Base-by-base conservation (phyloP, 2,113 vertebrate genomes). In the Picathartes gymnocephalus region DNA sequence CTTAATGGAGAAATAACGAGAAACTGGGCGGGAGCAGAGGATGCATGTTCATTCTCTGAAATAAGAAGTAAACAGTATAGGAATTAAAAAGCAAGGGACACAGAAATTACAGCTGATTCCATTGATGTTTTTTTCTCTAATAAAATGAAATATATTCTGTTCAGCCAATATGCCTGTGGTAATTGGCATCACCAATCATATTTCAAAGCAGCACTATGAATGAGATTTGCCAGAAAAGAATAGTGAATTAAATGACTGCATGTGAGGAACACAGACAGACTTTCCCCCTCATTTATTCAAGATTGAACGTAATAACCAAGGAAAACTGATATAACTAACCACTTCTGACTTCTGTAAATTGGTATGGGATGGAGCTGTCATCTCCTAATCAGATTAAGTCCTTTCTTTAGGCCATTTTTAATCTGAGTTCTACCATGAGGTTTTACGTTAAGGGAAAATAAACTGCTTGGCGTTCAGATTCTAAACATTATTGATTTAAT, bases 311-410 rank as follows among this genome's bases (percentile, higher is more conserved):
- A 89, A 95, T 93, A 96, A 96, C 81, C 91, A 92, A 84, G 89
- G 81, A 91, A 96, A 96, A 91, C 91, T 93, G 89, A 79, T 81
- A 76, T 69, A 79, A 77, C 83, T 96, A 93, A 96, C 86, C 61
- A 68, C 73, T 93, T 92, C 91, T 92, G 96, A 93, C 91, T 95
- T 65, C 86, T 65, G 83, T 84, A 95, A 95, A 92, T 95, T 89
- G 94, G 91, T 93, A 91, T 31, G 93, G 88, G 89, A 87, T 95
- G 88, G 91, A 97, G 48, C 86, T 96, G 94, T 95, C 91, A 91
- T 81, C 73, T 93, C 61, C 83, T 96, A 92, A 95, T 93, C 91
- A 92, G 93, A 96, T 97, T 95, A 96, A 95, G 69, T 81, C 86
- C 53, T 91, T 95, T 89, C 86, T 93, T 96, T 91, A 81, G 78